Conservation (phyloP, 2,797 vertebrate species). For the Rhyacichthys aspro region DNA sequence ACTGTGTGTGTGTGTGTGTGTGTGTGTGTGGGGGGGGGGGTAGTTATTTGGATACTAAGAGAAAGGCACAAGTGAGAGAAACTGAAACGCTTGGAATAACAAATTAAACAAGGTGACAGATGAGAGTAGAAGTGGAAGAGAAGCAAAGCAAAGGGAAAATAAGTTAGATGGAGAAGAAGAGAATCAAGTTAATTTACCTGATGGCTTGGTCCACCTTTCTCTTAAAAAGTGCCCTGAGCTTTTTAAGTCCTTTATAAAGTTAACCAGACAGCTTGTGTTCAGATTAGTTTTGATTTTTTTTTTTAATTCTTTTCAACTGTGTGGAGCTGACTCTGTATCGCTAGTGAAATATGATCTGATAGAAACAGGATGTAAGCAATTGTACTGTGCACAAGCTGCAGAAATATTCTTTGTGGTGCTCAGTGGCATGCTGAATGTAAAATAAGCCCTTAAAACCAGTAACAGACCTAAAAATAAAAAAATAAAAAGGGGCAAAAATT, state of each 20-base stretch:
- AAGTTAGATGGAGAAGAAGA: background rate
- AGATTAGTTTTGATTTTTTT: background rate
- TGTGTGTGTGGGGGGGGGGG: too few relatives aligned
- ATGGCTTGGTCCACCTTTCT: conserved; percentile 7
- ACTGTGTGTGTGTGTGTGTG: too few relatives aligned
- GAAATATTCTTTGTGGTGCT: background rate
- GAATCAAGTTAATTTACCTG: conserved; percentile 32
- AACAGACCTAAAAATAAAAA: too few relatives aligned
- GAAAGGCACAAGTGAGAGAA: conserved; percentile 22
- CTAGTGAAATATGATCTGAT: background rate
- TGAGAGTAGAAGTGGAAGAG: conserved; percentile 9
- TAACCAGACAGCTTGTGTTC: conserved; percentile 12
- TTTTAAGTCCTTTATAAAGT: conserved; percentile 10
- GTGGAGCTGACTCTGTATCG: background rate
- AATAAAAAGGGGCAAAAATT: too few relatives aligned
- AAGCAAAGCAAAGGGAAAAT: background rate
- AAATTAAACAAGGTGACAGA: conserved; percentile 22
- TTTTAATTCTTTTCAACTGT: background rate
- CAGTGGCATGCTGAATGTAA: background rate
- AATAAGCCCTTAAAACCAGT: background rate
- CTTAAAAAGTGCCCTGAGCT: conserved; percentile 7
- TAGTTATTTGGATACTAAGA: conserved; percentile 5
- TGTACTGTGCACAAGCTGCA: background rate
- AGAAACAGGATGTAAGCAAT: conserved; percentile 6
- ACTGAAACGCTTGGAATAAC: conserved; percentile 14